A percentile compares a stretch with the other conserved stretches of the same genome.
phyloP scores from a whole-genome alignment of 1,140 invertebrate genomes.

The Gerris buenoi region DNA sequence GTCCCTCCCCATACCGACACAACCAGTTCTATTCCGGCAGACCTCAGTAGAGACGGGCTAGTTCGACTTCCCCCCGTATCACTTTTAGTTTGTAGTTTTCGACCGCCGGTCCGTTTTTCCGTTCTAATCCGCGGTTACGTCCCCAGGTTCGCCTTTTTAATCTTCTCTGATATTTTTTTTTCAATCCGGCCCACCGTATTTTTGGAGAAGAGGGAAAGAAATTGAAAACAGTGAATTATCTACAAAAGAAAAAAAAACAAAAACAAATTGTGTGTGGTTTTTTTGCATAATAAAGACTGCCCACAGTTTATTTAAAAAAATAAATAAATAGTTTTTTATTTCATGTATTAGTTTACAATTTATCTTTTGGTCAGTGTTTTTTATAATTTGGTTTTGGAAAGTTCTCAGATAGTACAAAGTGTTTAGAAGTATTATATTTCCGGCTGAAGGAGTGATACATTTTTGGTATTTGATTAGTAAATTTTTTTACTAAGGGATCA shows the following conservation, averaged over 20 bases:
- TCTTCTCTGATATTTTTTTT: background rate
- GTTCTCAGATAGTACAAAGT: background rate
- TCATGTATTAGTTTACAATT: no score
- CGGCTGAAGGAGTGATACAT: background rate
- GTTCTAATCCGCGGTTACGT: background rate
- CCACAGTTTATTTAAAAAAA: no score
- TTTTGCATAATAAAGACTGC: background rate
- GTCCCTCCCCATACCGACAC: background rate
- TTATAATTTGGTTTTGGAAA: no score
- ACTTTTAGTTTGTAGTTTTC: background rate
- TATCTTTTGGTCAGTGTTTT: no score
- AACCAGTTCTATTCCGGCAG: background rate
- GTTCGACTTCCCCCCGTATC: background rate
- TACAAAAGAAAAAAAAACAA: no score
- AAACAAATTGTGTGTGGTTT: background rate
- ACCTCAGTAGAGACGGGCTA: background rate
- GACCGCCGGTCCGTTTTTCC: background rate
- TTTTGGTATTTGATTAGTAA: background rate
- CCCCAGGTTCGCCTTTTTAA: background rate
- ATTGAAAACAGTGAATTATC: no score
- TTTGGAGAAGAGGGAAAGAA: no score
- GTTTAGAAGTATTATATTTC: background rate
- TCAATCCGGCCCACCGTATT: background rate
- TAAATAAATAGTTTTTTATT: no score
- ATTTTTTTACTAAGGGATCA: conserved; percentile 1